Evolutionary conservation across 2,888 invertebrate genomes (phyloP).

Genomic region (Lacanobia wlatinum): DNA sequence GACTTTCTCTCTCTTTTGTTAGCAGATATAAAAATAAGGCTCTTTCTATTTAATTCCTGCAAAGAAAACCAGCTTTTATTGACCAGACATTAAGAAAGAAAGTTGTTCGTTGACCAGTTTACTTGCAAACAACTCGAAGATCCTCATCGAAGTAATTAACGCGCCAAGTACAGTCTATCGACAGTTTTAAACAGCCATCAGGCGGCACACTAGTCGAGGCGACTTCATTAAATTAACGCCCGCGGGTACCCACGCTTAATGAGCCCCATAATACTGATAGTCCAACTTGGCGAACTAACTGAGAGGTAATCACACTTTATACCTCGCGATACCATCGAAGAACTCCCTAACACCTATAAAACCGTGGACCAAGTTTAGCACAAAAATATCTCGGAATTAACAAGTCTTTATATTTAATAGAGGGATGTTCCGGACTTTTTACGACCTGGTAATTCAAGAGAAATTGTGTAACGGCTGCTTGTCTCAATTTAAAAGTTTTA

Average conservation of each 20-base stretch:
- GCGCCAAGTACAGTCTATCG: slow-evolving; percentile 50
- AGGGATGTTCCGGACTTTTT: slow-evolving; percentile 58
- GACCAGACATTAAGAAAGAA: slow-evolving; percentile 18
- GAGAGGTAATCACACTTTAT: slow-evolving; percentile 61
- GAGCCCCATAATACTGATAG: slow-evolving; percentile 59
- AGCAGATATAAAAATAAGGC: slow-evolving; percentile 27
- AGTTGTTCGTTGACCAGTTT: slow-evolving; percentile 24
- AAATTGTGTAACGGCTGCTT: slow-evolving; percentile 63
- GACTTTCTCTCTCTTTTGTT: slow-evolving; percentile 46
- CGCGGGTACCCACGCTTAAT: slow-evolving; percentile 54
- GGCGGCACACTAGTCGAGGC: slow-evolving; percentile 45
- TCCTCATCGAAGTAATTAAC: slow-evolving; percentile 42
- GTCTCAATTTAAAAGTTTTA: slow-evolving; percentile 62
- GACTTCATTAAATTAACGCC: slow-evolving; percentile 65
- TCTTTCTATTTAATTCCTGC: not conserved
- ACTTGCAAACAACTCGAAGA: slow-evolving; percentile 18
- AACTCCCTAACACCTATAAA: slow-evolving; percentile 60
- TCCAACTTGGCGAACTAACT: slow-evolving; percentile 56
- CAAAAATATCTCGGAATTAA: slow-evolving; percentile 63
- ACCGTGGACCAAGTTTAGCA: slow-evolving; percentile 45
- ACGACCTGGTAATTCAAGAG: slow-evolving; percentile 61
- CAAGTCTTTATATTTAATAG: slow-evolving; percentile 64
- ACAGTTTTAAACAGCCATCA: slow-evolving; percentile 57
- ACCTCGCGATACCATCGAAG: slow-evolving; percentile 59
- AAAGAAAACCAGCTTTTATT: not conserved